phyloP scores from a whole-genome alignment of 1,140 invertebrate species.

The Euura lappo region DNA sequence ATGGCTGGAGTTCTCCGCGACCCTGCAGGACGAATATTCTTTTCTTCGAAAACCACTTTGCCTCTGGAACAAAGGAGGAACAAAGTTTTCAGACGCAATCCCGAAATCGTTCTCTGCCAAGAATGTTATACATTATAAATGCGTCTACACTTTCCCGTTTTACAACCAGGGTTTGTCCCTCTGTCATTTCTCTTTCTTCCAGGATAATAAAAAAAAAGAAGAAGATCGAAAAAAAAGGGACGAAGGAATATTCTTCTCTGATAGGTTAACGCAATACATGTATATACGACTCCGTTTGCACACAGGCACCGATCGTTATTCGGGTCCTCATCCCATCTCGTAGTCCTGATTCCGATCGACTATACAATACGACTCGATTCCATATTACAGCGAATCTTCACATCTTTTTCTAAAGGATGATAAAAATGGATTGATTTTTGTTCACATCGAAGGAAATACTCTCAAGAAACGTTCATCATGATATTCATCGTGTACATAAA shows the following conservation, averaged over 20 bases:
- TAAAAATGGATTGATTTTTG: too few species aligned
- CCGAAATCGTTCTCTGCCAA: background rate
- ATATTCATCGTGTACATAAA: too few species aligned
- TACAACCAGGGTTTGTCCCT: too few species aligned
- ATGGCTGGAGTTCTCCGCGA: too few species aligned
- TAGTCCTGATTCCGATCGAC: background rate
- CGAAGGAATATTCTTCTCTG: background rate
- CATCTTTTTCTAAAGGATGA: too few species aligned
- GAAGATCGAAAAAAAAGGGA: background rate
- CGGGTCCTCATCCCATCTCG: background rate
- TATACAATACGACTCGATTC: background rate
- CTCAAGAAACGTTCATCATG: too few species aligned
- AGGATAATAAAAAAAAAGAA: background rate
- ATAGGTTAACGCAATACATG: too few species aligned
- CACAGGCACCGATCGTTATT: background rate
- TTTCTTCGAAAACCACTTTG: background rate
- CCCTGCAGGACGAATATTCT: background rate
- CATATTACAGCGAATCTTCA: too few species aligned
- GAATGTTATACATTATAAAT: conserved; percentile 3
- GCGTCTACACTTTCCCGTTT: background rate
- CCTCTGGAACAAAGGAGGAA: background rate
- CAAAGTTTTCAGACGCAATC: conserved; percentile 2
- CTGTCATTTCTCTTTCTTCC: background rate
- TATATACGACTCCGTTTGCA: background rate
- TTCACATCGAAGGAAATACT: too few species aligned